Evolutionary conservation across 2,113 vertebrate species (phyloP).

Genomic region (Zingel zingel): DNA sequence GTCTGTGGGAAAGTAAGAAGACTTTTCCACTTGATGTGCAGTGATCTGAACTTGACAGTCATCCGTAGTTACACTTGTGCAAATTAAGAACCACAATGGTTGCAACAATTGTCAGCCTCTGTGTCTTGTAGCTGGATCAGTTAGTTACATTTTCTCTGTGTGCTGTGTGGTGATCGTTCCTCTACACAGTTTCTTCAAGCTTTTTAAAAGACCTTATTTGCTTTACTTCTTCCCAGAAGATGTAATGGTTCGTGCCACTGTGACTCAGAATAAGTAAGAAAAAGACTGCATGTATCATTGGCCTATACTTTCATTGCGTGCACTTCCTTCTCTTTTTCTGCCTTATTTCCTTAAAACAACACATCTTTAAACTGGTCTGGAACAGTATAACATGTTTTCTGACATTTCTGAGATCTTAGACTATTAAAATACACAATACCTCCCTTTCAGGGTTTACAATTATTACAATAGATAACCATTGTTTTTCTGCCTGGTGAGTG

Average conservation of each 20-base stretch:
- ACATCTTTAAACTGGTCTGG: background rate
- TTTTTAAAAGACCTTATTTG: background rate
- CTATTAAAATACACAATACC: background rate
- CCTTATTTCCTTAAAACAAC: constrained; percentile 37
- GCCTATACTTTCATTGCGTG: background rate
- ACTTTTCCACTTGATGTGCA: constrained; percentile 56
- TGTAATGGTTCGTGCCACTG: background rate
- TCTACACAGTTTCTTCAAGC: background rate
- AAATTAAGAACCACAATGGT: constrained; percentile 33
- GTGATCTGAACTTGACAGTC: constrained; percentile 55
- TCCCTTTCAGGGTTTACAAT: background rate
- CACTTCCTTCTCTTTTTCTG: constrained; percentile 69
- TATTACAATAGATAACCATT: no score
- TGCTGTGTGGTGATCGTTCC: background rate
- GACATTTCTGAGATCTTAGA: background rate
- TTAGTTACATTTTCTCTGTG: background rate
- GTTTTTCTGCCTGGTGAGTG: no score
- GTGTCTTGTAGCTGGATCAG: constrained; percentile 9
- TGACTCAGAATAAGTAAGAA: constrained; percentile 30
- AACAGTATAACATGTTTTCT: background rate
- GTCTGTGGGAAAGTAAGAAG: constrained; percentile 55
- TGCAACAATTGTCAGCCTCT: constrained; percentile 25
- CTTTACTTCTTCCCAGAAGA: background rate
- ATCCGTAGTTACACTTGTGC: constrained; percentile 32
- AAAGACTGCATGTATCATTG: background rate